Evolutionary conservation across 2,797 vertebrate species (phyloP), one percentile per base, ranked within the genome.

Genomic region (Oophaga sylvatica): DNA sequence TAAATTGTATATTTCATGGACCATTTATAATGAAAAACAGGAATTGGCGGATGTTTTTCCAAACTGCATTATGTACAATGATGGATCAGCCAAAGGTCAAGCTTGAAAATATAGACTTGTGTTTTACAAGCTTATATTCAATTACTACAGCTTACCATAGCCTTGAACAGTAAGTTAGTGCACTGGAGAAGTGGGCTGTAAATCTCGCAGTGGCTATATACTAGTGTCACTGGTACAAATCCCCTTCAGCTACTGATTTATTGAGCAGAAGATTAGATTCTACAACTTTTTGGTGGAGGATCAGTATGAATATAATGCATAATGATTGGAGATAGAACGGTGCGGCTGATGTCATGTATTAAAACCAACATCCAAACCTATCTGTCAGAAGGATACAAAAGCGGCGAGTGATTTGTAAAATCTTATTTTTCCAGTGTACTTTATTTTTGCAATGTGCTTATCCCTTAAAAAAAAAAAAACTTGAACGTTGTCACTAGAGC

Each of bases 141-240:
- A 92, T 93, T 92, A 93, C 88, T 84, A 87, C 35, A 90, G 90
- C 91, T 92, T 92, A 92, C 85, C 78, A 89, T 63, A 91, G 90
- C 91, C 91, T 93, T 93, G 93, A 93, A 90, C 88, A 93, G 84
- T 86, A 91, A 91, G 90, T 90, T 91, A 91, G 90, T 90, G 87
- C 89, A 91, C 90, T 90, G 90, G 83, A 92, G 90, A 91, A 84
- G 73, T 91, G 11, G 67, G 87, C 82, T 87, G 91, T 94, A 94
- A 93, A 93, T 93, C 90, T 87, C 90, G 68, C 67, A 81, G 73
- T 70, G 90, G 86, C 57, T 93, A 89, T 92, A 89, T 89, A 88
- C 31, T 75, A 79, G 75, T 90, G 83, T 85, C 84, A 92, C 83
- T 85, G 91, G 17, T 88, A 90, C 89, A 90, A 90, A 90, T 91